These are phyloP conservation scores for Aphaenogaster ashmeadi DNA, from an alignment of 1,140 invertebrate genomes.

Conservation along the genomic window DNA sequence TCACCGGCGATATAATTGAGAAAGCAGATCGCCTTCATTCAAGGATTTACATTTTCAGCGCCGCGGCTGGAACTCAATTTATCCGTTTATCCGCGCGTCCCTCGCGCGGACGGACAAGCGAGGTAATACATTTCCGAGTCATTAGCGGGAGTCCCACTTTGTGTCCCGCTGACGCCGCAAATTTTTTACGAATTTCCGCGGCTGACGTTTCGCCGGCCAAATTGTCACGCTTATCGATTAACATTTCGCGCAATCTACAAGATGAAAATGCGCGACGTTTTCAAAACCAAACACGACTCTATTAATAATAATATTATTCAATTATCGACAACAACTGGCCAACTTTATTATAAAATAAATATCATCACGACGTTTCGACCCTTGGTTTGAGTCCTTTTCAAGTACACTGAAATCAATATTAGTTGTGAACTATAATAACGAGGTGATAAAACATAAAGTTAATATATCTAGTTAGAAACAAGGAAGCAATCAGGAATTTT, in stretches of 20 bases:
- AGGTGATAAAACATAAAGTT: no score
- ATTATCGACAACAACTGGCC: no score
- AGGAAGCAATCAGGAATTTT: no score
- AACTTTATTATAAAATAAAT: no score
- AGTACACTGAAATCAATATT: no score
- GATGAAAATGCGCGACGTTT: slow-evolving; percentile 18
- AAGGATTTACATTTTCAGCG: slow-evolving; percentile 50
- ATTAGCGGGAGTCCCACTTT: slow-evolving; percentile 21
- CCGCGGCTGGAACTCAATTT: slow-evolving; percentile 46
- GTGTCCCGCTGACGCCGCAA: slow-evolving; percentile 7
- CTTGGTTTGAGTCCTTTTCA: no score
- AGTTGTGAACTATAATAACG: no score
- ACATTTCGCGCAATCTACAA: background rate
- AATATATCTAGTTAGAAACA: no score
- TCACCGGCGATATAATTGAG: slow-evolving; percentile 62
- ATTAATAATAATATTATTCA: background rate
- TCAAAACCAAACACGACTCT: background rate
- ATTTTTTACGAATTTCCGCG: slow-evolving; percentile 49
- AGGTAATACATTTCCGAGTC: slow-evolving; percentile 56
- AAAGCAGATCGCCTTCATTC: slow-evolving; percentile 57
- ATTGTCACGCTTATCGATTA: slow-evolving; percentile 44
- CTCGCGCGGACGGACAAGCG: slow-evolving; percentile 12
- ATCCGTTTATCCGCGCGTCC: slow-evolving; percentile 23
- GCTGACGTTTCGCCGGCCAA: background rate
- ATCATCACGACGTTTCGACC: no score